Evolutionary conservation across 2,113 vertebrate species (phyloP), one percentile per base, ranked within the genome.

Genomic region (Macquaria ambigua): DNA sequence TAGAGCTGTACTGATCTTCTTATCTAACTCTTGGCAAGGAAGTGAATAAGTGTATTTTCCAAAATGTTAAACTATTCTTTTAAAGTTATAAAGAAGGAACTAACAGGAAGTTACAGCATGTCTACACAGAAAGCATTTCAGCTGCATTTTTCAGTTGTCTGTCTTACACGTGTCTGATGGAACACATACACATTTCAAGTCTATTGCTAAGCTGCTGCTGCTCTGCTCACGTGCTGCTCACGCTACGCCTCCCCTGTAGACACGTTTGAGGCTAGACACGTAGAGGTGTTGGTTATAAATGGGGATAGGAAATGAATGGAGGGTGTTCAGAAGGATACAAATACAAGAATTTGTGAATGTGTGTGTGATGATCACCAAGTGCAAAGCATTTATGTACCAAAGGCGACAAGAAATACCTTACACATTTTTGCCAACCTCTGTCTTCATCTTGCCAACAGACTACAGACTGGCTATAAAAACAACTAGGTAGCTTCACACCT

Each of bases 401-500:
- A 59, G 5, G n/a, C 11, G 8, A 58, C 31, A 67, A 59, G 12
- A 58, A 84, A 75, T 56, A 39, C 23, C 4, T 18, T n/a, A 28
- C 23, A 59, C 9, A 48, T 89, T 74, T 50, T 25, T 50, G 37
- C 52, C 66, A 82, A 66, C 74, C 20, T 66, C 53, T 80, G 39
- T 87, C 71, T 68, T 71, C 78, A 83, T 62, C 62, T 72, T 81
- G 61, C 53, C 78, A 73, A 76, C 39, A 61, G 55, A 81, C 31
- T 39, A 76, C 39, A 61, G 55, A 81, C 31, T 39, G 20, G 8
- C 64, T 74, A 25, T 73, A 75, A 89, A 88, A 90, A 71, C 70
- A 53, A 80, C n/a, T 16, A 28, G 69, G 58, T 59, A 79, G 53
- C 64, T 83, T 89, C 75, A 86, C 89, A 82, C 85, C 81, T 71